Conservation (phyloP, 2,888 invertebrate species). For the Anoncus sp. region DNA sequence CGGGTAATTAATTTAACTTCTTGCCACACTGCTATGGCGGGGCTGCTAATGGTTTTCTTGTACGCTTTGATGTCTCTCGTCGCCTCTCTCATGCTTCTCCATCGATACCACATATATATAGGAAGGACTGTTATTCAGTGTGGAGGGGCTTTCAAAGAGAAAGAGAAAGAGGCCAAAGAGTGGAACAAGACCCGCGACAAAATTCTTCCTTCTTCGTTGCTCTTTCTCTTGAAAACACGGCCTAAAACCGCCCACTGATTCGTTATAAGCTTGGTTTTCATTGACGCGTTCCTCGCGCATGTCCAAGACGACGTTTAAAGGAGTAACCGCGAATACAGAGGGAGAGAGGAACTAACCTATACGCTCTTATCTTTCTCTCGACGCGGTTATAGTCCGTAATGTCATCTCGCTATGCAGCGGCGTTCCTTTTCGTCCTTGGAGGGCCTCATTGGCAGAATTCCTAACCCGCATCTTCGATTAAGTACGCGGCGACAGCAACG, state of each 20-base stretch:
- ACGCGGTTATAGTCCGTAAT: slow-evolving; percentile 15
- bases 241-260: slow-evolving; percentile 46
- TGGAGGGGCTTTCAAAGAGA: neutral
- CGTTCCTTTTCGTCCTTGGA: slow-evolving; percentile 8
- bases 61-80: slow-evolving; percentile 70
- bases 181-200: slow-evolving; percentile 48
- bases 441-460: slow-evolving; percentile 22
- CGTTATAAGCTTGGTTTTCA: slow-evolving; percentile 52
- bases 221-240: slow-evolving; percentile 15
- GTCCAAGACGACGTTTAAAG: slow-evolving; percentile 20
- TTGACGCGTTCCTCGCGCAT: slow-evolving; percentile 36
- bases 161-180: slow-evolving; percentile 26
- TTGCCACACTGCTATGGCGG: slow-evolving; percentile 78
- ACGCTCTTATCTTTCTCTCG: neutral
- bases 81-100: slow-evolving; percentile 58
- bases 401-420: slow-evolving; percentile 15
- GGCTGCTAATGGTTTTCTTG: slow-evolving; percentile 80
- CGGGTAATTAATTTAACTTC: slow-evolving; percentile 83
- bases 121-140: slow-evolving; percentile 36
- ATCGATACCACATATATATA: slow-evolving; percentile 58
- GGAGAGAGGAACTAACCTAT: neutral
- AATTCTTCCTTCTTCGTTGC: slow-evolving; percentile 36
- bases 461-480: slow-evolving; percentile 4
- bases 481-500: slow-evolving; percentile 2
- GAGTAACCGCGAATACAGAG: slow-evolving; percentile 27